Evolutionary conservation across 2,888 invertebrate genomes (phyloP), one percentile per base, ranked within the genome.

Genomic region (Eupithecia subfuscata): DNA sequence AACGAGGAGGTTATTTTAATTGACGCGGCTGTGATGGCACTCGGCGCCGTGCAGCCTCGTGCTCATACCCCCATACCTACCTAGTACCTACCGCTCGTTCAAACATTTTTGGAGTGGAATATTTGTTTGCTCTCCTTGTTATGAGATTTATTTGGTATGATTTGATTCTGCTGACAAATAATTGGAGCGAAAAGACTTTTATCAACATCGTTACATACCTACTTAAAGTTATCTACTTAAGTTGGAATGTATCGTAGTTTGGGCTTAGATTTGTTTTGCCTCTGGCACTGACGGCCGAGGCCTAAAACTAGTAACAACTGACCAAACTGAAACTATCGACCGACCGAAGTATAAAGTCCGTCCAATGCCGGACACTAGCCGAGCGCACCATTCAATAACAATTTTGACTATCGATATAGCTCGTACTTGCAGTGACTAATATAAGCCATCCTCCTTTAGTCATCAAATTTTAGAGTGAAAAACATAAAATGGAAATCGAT

Each of bases 1-100:
- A 76, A 82, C 75, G 79, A 80, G 83, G 82, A 78, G 82, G 84
- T 84, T 85, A 84, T 84, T 85, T 86, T 87, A 88, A 89, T 89
- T 88, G 84, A 84, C 84, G 84, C 75, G 73, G 82, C 80, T 56
- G 22, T 56, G 80, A 76, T 81, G 82, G 37, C 37, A 18, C 34
- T 37, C 65, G 65, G 37, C 65, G 37, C 65, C 65, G 18, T n/a
- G 65, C 16, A 34, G 16, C 37, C 18, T 64, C 34, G 64, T 18
- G 64, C 8, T 11, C 34, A 0, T 63, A 63, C 22, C 4, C 5
- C 25, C 60, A 6, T 34, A 34, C 9, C 0, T 64, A 34, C 64
- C 18, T 18, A 18, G 2, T 37, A 8, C 18, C 9, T 34, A 2
- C 12, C 18, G 37, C 37, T 37, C 40, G 40, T 40, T 67, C 43